Base-by-base conservation (phyloP, 2,113 vertebrate genomes). In the Cryptoleucopteryx plumbea region DNA sequence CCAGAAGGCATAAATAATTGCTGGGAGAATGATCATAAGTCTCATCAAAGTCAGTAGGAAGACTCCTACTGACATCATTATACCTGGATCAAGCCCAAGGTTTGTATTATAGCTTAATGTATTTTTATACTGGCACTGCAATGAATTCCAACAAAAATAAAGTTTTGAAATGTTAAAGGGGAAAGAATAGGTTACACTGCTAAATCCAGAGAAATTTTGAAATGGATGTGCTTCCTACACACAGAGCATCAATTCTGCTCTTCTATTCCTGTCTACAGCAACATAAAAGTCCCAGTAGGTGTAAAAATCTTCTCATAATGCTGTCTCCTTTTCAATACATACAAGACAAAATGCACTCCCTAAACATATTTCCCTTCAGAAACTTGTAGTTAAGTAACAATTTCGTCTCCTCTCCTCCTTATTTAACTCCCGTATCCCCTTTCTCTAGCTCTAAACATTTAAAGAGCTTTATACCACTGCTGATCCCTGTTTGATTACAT, bases 111-210 rank as follows among this genome's bases (percentile, higher is more conserved):
- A 86, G 58, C 42, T 78, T 56, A 36, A 73, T 45, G 55, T 70
- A 82, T 94, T 95, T 96, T 95, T 94, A 42, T 53, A 70, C 42
- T 7, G 32, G 48, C 53, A 48, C 19, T 26, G 84, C 47, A 77
- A 61, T 47, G 48, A 72, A 82, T 87, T 82, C 58, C 58, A 89
- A 53, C 85, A 70, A 73, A 94, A 96, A 95, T 42, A 65, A 92
- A 96, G n/a, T 82, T 94, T 74, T 70, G 20, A 96, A 96, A 97
- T 93, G 93, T 93, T 93, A 96, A 93, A 96, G 71, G 89, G 72
- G 71, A 80, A 91, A 93, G 86, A 87, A 88, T 32, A 96, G 84
- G 91, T 94, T 95, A 82, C 59, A 22, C 67, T 93, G 82, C 87
- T 94, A 94, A 83, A 93, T 62, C 42, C n/a, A 62, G 86, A 66